Evolutionary conservation across 2,797 vertebrate species (phyloP).

Genomic region (Liasis olivaceus): DNA sequence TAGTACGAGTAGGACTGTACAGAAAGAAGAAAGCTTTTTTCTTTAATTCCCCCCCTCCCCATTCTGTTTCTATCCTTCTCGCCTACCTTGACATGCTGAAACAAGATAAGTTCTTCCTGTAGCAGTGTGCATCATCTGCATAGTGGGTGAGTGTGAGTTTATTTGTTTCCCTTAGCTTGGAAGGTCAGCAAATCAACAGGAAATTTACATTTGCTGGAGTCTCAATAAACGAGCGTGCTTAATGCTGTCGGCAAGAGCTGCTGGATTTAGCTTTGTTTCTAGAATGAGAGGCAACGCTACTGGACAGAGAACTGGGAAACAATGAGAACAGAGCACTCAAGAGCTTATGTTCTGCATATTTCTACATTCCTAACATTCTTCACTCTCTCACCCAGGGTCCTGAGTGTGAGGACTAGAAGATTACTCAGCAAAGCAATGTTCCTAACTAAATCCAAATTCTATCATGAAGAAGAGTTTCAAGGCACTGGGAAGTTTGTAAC

Average conservation of each 20-base stretch:
- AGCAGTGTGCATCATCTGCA: background rate
- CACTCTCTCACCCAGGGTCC: background rate
- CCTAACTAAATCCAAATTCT: background rate
- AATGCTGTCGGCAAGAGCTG: background rate
- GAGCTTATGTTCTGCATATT: background rate
- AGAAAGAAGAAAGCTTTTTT: background rate
- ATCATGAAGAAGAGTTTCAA: background rate
- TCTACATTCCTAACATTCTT: background rate
- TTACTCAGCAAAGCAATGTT: background rate
- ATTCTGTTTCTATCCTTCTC: background rate
- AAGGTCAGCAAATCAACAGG: background rate
- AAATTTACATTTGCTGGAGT: background rate
- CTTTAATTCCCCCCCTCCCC: background rate
- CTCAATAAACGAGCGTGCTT: background rate
- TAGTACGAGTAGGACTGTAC: background rate
- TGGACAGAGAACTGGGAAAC: background rate
- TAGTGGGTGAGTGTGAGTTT: background rate
- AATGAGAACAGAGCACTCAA: background rate
- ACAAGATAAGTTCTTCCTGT: background rate
- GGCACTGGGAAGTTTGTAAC: background rate
- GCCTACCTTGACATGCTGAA: background rate
- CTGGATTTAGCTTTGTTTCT: background rate
- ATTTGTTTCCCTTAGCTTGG: background rate
- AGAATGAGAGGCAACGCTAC: background rate
- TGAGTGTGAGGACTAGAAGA: background rate